Percentiles rank a stretch among this genome's conserved stretches.
phyloP scores from a whole-genome alignment of 2,113 vertebrate species.

The Elephas maximus region DNA sequence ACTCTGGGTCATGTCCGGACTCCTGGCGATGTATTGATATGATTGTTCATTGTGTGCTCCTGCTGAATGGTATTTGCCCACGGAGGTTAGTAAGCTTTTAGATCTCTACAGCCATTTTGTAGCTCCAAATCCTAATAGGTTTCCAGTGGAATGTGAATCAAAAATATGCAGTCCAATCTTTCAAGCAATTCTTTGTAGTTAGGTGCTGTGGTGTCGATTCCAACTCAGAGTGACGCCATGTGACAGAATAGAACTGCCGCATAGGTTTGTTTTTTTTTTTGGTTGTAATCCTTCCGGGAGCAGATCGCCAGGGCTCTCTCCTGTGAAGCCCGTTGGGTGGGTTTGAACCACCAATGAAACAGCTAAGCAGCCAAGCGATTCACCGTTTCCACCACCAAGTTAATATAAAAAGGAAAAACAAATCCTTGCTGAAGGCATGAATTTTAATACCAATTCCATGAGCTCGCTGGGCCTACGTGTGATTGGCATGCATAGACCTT shows the following conservation, averaged over 20 bases:
- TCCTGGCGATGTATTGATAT: not conserved
- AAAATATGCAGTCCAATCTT: conserved; percentile 11
- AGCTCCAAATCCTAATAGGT: conserved; percentile 46
- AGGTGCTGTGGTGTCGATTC: not conserved
- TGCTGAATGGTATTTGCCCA: conserved; percentile 42
- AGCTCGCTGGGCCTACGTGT: conserved; percentile 53
- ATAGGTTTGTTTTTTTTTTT: not conserved
- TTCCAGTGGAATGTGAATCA: conserved; percentile 37
- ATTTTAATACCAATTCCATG: conserved; percentile 60
- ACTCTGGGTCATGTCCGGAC: not conserved
- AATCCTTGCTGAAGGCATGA: conserved; percentile 49
- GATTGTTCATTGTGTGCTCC: not conserved
- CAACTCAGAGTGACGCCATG: not conserved
- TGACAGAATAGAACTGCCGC: not conserved
- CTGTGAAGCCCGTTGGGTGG: not conserved
- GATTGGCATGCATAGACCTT: conserved; percentile 29
- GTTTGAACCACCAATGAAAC: not conserved
- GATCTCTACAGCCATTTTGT: conserved; percentile 50
- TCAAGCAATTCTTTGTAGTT: not conserved
- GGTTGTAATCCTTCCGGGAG: not conserved
- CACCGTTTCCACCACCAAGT: not conserved
- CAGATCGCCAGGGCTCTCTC: not conserved
- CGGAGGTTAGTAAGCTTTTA: conserved; percentile 44
- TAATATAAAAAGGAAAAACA: not conserved
- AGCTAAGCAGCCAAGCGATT: not conserved